Base-by-base conservation (phyloP, 2,888 invertebrate species). In the Drosophila cognata region DNA sequence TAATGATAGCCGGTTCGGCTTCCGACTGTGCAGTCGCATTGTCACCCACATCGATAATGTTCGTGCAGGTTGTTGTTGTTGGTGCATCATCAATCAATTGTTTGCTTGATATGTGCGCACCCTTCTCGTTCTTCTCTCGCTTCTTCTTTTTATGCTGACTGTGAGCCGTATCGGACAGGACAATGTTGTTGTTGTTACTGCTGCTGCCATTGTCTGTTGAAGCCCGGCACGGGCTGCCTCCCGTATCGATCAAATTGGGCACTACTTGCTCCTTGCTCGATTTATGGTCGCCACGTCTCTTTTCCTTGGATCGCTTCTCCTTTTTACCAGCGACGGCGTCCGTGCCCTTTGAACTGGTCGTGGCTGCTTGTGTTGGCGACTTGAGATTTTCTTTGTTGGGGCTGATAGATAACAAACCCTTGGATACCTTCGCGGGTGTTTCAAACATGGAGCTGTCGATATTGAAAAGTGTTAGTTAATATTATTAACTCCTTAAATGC, bases 301-400 rank as follows among this genome's bases (percentile, higher is more conserved):
- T 88, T n/a, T 81, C 82, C 64, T 89, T 91, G 3, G 79, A 74
- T 64, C 84, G 94, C 88, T 91, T 92, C 72, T 92, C 91, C 71
- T 94, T 93, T 71, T 93, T 84, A 69, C 76, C 75, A 58, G 87
- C 74, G 21, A 67, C 25, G 35, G 28, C 18, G 2, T 21, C 38
- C 3, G 38, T 13, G 25, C 46, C 8, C 46, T 46, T 46, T 46
- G 21, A 46, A 10, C 16, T 4, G 38, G 38, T 25, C 25, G 25
- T 29, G 8, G 36, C n/a, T 21, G 50, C n/a, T 50, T 29, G 61
- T 31, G 69, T 73, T 58, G 79, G 57, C 62, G 74, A 69, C 74
- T 90, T 89, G 68, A 82, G 79, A 78, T 82, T 82, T 80, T 82
- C 80, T 79, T 79, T 81, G 65, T 64, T 65, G 77, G 68, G 33